phyloP scores from a whole-genome alignment of 2,797 vertebrate genomes.

The Chaetodon trifasciatus region DNA sequence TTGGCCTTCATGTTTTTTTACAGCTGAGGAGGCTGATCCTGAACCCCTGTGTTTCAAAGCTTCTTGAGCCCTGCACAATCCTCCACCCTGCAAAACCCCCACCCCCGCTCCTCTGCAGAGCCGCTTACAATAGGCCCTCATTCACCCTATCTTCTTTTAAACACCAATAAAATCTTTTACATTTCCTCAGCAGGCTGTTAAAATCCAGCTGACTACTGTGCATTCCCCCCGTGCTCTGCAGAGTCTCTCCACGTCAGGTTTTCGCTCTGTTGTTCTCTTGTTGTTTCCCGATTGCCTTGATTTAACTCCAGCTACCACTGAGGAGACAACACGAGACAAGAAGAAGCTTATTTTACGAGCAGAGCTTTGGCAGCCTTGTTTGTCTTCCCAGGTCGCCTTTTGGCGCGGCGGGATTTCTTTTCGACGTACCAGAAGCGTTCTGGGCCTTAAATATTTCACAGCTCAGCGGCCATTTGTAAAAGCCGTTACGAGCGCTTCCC shows the following conservation, averaged over 20 bases:
- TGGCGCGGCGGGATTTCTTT: conserved; percentile 51
- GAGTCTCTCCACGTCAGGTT: conserved; percentile 18
- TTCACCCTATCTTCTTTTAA: conserved; percentile 73
- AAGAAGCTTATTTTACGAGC: conserved; percentile 40
- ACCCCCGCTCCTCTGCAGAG: conserved; percentile 40
- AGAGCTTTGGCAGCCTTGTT: conserved; percentile 47
- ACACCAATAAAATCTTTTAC: conserved; percentile 79
- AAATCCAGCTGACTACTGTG: conserved; percentile 64
- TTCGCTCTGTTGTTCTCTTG: not conserved
- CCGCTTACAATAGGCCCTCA: conserved; percentile 68
- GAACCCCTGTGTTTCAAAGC: conserved; percentile 71
- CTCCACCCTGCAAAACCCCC: conserved; percentile 7
- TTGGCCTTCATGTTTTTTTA: conserved; percentile 75
- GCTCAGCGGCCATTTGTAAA: conserved; percentile 66
- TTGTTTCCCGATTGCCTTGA: not conserved
- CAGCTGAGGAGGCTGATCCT: conserved; percentile 70
- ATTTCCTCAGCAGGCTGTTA: conserved; percentile 79
- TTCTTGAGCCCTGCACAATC: conserved; percentile 62
- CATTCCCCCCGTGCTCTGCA: conserved; percentile 38
- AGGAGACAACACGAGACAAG: conserved; percentile 37
- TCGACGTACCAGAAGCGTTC: conserved; percentile 62
- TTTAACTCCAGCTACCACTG: conserved; percentile 25
- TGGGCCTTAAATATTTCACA: conserved; percentile 73
- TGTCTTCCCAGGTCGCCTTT: conserved; percentile 64
- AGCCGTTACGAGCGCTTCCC: too few relatives aligned